These are phyloP conservation scores for Drosophila seclusa DNA, from an alignment of 2,888 invertebrate genomes.

Conservation along the genomic window DNA sequence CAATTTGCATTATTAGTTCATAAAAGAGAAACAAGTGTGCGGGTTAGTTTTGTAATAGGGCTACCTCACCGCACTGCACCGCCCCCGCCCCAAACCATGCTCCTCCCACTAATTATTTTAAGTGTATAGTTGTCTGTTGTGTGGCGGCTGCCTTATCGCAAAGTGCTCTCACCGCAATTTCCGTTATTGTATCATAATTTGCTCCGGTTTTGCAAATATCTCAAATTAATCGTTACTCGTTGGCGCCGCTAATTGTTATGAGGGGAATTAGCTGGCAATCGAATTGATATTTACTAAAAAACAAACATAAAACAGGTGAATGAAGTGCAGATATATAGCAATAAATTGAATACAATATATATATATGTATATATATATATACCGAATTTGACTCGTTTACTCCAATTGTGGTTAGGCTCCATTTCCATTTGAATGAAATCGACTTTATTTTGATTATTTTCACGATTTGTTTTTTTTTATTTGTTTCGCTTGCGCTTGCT, in stretches of 20 bases:
- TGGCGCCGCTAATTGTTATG: constrained; percentile 45
- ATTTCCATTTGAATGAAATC: background rate
- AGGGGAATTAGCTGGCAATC: constrained; percentile 38
- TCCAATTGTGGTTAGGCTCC: background rate
- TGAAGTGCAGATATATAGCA: constrained; percentile 50
- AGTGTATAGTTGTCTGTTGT: constrained; percentile 63
- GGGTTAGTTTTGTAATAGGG: constrained; percentile 37
- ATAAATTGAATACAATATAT: constrained; percentile 36
- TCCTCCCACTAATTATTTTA: constrained; percentile 62
- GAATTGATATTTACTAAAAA: constrained; percentile 33
- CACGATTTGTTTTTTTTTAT: constrained; percentile 50
- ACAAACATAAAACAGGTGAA: constrained; percentile 31
- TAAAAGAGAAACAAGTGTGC: constrained; percentile 22
- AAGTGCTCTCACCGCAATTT: constrained; percentile 30
- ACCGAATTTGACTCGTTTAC: background rate
- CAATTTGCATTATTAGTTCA: constrained; percentile 65
- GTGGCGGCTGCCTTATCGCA: constrained; percentile 65
- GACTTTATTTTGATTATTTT: constrained; percentile 16
- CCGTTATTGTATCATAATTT: constrained; percentile 59
- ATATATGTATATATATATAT: constrained; percentile 1
- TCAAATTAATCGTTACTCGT: constrained; percentile 33
- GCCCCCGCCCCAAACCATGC: background rate
- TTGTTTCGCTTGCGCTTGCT: constrained; percentile 45
- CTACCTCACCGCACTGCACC: background rate
- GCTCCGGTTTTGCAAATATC: constrained; percentile 21